These are phyloP conservation scores for Meloidogyne floridensis DNA, from an alignment of 1,140 invertebrate genomes.

Conservation along the genomic window DNA sequence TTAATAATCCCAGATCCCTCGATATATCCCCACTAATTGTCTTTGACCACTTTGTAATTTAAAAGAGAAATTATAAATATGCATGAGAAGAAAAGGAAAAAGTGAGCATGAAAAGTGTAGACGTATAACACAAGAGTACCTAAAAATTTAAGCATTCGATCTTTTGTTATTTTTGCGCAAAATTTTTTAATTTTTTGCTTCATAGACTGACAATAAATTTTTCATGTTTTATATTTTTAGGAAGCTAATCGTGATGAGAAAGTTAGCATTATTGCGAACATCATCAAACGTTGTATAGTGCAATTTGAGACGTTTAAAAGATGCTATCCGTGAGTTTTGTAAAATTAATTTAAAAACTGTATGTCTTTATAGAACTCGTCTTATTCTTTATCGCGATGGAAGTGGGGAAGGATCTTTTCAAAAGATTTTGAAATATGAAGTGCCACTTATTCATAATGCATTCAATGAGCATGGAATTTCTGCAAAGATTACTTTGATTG, in stretches of 20 bases:
- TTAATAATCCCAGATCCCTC: no score
- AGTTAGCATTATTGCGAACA: slow-evolving; percentile 2
- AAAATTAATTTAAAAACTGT: background rate
- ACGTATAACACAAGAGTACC: no score
- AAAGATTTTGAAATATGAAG: slow-evolving; percentile 28
- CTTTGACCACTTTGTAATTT: background rate
- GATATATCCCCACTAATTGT: background rate
- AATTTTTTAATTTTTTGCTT: no score
- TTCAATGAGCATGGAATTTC: background rate
- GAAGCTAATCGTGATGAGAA: slow-evolving; percentile 30
- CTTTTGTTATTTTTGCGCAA: no score
- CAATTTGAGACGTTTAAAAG: background rate
- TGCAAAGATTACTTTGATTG: slow-evolving; percentile 22
- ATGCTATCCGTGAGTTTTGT: background rate
- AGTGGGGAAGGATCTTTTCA: slow-evolving; percentile 26
- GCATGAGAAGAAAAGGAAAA: no score
- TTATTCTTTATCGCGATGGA: slow-evolving; percentile 33
- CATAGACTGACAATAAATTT: no score
- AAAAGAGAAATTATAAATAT: background rate
- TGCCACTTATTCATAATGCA: slow-evolving; percentile 11
- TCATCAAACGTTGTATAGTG: slow-evolving; percentile 8
- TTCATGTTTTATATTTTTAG: background rate
- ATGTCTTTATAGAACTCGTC: slow-evolving; percentile 5
- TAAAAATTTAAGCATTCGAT: no score
- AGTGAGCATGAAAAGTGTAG: no score